Percentiles rank a stretch among this genome's conserved stretches.
These are phyloP conservation scores for Melanargia galathea DNA, from an alignment of 2,888 invertebrate genomes.

Conservation along the genomic window DNA sequence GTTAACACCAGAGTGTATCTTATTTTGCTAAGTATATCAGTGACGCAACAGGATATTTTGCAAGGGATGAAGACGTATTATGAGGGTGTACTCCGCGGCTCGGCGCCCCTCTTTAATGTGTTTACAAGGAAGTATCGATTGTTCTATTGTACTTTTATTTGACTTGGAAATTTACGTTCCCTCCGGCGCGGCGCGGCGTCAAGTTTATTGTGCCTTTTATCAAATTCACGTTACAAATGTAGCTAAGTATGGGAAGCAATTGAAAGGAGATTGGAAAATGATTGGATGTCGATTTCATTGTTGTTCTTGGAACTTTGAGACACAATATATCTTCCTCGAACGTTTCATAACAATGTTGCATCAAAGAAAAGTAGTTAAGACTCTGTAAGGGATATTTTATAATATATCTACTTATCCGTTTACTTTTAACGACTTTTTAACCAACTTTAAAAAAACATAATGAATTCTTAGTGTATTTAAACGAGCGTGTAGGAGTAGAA, in stretches of 20 bases:
- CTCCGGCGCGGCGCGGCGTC: conserved; percentile 49
- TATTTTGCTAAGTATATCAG: not conserved
- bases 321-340: not conserved
- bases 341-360: not conserved
- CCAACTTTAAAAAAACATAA: too few relatives aligned
- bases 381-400: not conserved
- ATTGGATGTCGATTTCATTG: conserved; percentile 25
- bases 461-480: too few relatives aligned
- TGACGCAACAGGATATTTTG: conserved; percentile 77
- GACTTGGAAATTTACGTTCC: conserved; percentile 75
- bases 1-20: not conserved
- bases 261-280: conserved; percentile 30
- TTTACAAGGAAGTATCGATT: conserved; percentile 81
- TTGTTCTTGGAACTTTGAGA: conserved; percentile 6
- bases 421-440: too few relatives aligned
- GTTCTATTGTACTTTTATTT: conserved; percentile 79
- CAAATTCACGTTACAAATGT: conserved; percentile 45
- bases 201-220: conserved; percentile 58
- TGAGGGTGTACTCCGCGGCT: conserved; percentile 51
- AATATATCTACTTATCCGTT: too few relatives aligned
- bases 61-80: conserved; percentile 69
- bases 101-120: conserved; percentile 77
- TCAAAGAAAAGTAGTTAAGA: not conserved
- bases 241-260: conserved; percentile 25
- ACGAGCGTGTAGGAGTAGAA: too few relatives aligned